phyloP scores from a whole-genome alignment of 2,113 vertebrate species.

The Megaceryle maxima region DNA sequence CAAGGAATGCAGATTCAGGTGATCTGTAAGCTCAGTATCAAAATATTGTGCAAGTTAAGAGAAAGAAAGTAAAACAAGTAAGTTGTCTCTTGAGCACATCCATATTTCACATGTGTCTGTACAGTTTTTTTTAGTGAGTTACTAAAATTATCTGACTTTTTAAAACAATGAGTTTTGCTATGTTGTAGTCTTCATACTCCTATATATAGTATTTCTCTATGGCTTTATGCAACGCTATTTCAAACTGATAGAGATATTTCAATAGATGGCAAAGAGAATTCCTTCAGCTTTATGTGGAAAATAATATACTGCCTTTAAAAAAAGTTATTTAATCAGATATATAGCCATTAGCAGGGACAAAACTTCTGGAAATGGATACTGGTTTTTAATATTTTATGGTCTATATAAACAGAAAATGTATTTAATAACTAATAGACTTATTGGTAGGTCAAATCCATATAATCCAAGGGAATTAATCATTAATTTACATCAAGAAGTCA shows the following conservation, averaged over 20 bases:
- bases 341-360: not conserved
- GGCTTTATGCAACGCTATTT: not conserved
- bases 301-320: not conserved
- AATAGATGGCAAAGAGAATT: not conserved
- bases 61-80: not conserved
- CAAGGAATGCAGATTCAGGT: not conserved
- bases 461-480: not conserved
- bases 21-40: accelerated
- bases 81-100: not conserved
- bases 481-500: not conserved
- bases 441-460: not conserved
- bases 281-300: not conserved
- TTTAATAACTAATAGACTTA: not conserved
- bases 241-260: not conserved
- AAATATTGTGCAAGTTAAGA: not conserved
- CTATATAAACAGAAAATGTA: not conserved
- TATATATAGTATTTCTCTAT: not conserved
- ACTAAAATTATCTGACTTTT: not conserved
- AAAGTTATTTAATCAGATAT: not conserved
- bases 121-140: not conserved
- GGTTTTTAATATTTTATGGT: not conserved
- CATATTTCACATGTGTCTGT: not conserved
- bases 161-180: not conserved
- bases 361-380: not conserved
- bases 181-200: not conserved